Conservation (phyloP, 2,113 vertebrate species). For the Otocyon megalotis region DNA sequence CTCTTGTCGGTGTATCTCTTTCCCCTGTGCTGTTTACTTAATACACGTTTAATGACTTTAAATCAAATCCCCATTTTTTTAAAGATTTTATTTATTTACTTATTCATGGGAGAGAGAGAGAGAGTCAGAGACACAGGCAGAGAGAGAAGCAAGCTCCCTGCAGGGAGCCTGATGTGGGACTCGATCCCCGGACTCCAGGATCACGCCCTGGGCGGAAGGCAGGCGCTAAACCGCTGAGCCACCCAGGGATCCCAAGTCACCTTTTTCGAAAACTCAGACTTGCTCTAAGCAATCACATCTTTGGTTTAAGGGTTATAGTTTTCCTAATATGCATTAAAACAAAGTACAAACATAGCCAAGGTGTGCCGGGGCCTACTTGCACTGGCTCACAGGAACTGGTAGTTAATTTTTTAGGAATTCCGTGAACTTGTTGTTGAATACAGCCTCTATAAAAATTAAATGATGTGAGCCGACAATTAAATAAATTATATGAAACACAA, state of each 20-base stretch:
- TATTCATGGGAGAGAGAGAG: too few species aligned
- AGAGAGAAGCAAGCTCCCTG: too few species aligned
- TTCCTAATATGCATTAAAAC: background rate
- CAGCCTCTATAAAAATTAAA: background rate
- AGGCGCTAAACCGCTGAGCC: too few species aligned
- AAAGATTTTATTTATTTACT: too few species aligned
- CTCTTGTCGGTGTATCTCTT: background rate
- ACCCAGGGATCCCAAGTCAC: too few species aligned
- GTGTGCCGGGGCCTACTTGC: fast-evolving
- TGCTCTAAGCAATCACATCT: background rate
- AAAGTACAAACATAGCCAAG: background rate
- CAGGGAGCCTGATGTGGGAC: too few species aligned
- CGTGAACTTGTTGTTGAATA: background rate
- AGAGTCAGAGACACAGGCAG: too few species aligned
- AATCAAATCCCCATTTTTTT: background rate
- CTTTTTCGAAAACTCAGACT: background rate
- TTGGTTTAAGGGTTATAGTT: fast-evolving
- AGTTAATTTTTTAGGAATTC: background rate
- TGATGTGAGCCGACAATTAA: background rate
- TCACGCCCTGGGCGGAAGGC: too few species aligned
- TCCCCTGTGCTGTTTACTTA: background rate
- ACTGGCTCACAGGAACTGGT: background rate
- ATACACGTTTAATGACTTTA: slow-evolving; percentile 53
- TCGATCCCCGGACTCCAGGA: too few species aligned
- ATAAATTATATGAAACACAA: fast-evolving